Evolutionary conservation across 2,797 vertebrate genomes (phyloP), one percentile per base, ranked within the genome.

Genomic region (Podarcis siculus): DNA sequence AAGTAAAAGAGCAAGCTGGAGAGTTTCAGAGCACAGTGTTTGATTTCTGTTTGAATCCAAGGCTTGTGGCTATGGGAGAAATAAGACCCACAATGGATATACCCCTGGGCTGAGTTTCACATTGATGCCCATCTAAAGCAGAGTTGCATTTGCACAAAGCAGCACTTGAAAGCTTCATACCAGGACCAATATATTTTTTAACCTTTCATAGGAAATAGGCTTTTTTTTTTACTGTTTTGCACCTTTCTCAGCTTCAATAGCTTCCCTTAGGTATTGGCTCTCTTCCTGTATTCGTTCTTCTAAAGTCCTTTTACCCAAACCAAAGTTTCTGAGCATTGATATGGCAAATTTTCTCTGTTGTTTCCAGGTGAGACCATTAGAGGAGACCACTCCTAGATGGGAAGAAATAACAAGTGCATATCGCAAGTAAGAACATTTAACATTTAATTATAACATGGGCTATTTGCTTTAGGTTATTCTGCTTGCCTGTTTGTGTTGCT

Each of bases 261-360:
- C 93, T 0, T 95, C 91, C 0, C 8, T 10, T 0, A 98, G 95
- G 85, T 8, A 92, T 0, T 0, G 3, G 30, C 93, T 94, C 69
- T 98, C 97, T 27, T 97, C 96, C 55, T 89, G 92, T 61, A 97
- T 97, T 6, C 94, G 93, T 13, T 97, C 89, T 90, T 97, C 97
- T 91, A 97, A 17, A 45, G 94, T 85, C 35, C 94, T 97, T 95
- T 96, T 97, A 27, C 97, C 97, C 85, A 97, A 27, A 45, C 97
- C 97, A 0, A 98, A 97, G 85, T 97, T 97, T 3, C 94, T 96
- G 8, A 98, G 94, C 0, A 96, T 97, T 66, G 30, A 92, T 77
- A 97, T 88, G 13, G 96, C 49, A 61, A 98, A 97, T 42, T 95
- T 96, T 83, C 97, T 96, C 91, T 98, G 97, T 35, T 97, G 95